Conservation (phyloP, 1,140 invertebrate species). For the Sitobion miscanthi region DNA sequence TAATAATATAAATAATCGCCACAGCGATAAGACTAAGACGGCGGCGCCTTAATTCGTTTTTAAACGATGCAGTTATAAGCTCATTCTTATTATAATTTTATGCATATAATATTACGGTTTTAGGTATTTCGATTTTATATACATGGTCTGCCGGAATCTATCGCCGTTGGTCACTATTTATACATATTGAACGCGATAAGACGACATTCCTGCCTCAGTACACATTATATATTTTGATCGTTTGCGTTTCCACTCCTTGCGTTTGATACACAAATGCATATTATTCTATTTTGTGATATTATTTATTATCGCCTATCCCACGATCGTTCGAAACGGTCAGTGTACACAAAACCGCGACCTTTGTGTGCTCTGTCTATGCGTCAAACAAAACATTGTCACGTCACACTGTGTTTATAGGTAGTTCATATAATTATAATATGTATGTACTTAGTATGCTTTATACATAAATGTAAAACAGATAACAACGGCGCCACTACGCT, state of each 20-base stretch:
- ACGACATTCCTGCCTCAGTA: slow-evolving; percentile 15
- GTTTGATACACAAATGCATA: background rate
- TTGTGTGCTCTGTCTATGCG: background rate
- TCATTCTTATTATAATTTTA: background rate
- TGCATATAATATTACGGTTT: background rate
- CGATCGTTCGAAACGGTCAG: background rate
- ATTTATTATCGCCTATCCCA: background rate
- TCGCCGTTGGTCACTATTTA: background rate
- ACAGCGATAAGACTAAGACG: background rate
- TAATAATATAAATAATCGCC: background rate
- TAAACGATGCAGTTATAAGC: slow-evolving; percentile 6
- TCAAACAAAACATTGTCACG: background rate
- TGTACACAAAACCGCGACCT: background rate
- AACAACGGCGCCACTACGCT: background rate
- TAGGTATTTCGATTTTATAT: background rate
- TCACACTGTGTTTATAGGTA: background rate
- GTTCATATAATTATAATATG: background rate
- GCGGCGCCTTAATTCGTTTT: background rate
- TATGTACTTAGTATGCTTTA: background rate
- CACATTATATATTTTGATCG: background rate
- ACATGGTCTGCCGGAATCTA: background rate
- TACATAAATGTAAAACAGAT: background rate
- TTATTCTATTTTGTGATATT: background rate
- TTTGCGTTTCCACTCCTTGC: background rate
- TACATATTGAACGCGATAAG: background rate